Conservation (phyloP, 2,888 invertebrate species). For the Odontocerum albicorne region DNA sequence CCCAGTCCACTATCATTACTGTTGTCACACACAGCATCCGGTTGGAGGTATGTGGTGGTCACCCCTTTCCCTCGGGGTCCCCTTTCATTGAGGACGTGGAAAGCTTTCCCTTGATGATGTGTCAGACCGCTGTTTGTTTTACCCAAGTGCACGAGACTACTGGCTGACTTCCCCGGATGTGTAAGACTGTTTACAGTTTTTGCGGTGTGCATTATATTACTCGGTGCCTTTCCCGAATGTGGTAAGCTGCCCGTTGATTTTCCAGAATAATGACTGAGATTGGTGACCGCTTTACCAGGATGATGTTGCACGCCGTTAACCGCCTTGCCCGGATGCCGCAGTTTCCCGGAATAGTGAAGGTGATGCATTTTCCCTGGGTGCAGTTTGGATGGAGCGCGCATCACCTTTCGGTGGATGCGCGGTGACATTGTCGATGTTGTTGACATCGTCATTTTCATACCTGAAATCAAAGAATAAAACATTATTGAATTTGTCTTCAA, state of each 20-base stretch:
- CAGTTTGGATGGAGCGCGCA: conserved; percentile 67
- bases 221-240: conserved; percentile 5
- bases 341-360: conserved; percentile 45
- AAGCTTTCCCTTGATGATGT: conserved; percentile 8
- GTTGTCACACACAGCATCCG: conserved; percentile 66
- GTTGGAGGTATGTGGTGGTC: conserved; percentile 11
- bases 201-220: background rate
- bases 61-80: conserved; percentile 46
- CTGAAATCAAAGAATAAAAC: conserved; percentile 44
- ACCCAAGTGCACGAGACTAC: background rate
- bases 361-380: conserved; percentile 51
- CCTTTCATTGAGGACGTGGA: background rate
- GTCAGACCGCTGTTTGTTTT: background rate
- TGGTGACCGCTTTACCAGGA: conserved; percentile 40
- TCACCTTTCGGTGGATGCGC: conserved; percentile 67
- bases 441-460: conserved; percentile 76
- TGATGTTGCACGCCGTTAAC: conserved; percentile 45
- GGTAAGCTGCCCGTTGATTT: conserved; percentile 39
- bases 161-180: conserved; percentile 3
- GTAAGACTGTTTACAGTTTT: background rate
- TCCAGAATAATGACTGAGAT: conserved; percentile 35
- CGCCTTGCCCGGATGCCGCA: conserved; percentile 43
- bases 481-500: background rate
- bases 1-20: conserved; percentile 90
- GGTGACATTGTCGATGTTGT: conserved; percentile 67